Evolutionary conservation across 2,113 vertebrate genomes (phyloP).

Genomic region (Hippoglossus stenolepis): DNA sequence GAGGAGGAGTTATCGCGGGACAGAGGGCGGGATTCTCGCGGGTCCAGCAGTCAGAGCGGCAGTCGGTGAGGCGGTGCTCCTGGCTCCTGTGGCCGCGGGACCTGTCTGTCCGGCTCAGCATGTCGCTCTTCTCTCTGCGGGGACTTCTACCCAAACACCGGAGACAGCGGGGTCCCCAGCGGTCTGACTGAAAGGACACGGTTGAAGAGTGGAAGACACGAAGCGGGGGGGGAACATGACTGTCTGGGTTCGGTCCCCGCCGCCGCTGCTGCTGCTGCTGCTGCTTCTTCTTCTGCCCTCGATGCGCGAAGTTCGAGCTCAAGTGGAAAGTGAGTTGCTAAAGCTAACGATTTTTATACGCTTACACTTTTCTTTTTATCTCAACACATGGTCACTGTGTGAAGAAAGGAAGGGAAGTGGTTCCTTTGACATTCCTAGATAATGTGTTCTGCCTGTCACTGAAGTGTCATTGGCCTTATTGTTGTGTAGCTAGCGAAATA

Average conservation of each 20-base stretch:
- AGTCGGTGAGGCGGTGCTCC: background rate
- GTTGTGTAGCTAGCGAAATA: constrained; percentile 13
- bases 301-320: constrained; percentile 45
- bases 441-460: too few species aligned
- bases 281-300: background rate
- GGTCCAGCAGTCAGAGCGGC: background rate
- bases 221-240: constrained; percentile 48
- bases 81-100: background rate
- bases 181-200: background rate
- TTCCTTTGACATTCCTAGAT: too few species aligned
- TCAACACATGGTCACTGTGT: too few species aligned
- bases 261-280: constrained; percentile 3
- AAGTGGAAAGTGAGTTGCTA: constrained; percentile 72
- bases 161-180: background rate
- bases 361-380: background rate
- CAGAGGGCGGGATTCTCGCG: background rate
- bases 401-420: too few species aligned
- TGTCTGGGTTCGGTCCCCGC: constrained; percentile 24
- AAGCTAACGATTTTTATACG: fast-evolving
- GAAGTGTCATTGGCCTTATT: background rate
- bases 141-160: background rate
- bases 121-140: constrained; percentile 30
- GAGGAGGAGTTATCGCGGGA: constrained; percentile 56
- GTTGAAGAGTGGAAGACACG: background rate
- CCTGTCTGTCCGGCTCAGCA: constrained; percentile 13